phyloP scores from a whole-genome alignment of 2,797 vertebrate genomes.

The Manis pentadactyla region DNA sequence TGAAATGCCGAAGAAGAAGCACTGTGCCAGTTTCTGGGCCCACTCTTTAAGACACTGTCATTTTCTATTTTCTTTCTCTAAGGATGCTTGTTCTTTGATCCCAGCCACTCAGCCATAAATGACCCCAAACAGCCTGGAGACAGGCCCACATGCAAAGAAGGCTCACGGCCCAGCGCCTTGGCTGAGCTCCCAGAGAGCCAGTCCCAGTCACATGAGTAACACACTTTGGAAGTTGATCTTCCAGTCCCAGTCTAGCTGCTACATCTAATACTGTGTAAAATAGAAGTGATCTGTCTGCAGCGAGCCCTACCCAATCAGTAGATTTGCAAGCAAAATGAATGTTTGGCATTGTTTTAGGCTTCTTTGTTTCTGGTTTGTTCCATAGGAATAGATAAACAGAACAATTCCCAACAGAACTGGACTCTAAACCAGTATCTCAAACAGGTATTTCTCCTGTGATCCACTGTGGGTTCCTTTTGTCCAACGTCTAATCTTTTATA shows the following conservation, averaged over 20 bases:
- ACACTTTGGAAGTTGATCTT: neutral
- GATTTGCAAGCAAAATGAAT: neutral
- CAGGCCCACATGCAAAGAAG: neutral
- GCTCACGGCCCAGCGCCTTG: neutral
- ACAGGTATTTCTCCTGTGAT: neutral
- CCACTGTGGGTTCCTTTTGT: neutral
- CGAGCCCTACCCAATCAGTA: neutral
- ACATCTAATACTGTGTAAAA: neutral
- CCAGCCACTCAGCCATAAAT: neutral
- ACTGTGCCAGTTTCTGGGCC: neutral
- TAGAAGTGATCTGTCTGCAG: neutral
- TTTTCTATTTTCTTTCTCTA: neutral
- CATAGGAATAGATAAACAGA: neutral
- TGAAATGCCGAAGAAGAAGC: neutral
- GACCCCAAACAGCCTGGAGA: neutral
- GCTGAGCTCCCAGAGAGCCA: neutral
- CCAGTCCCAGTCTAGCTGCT: neutral
- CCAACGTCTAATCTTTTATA: neutral
- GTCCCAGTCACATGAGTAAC: neutral
- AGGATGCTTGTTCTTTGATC: neutral
- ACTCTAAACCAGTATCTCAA: neutral
- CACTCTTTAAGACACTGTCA: neutral
- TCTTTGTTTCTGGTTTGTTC: neutral
- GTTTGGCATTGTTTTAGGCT: neutral
- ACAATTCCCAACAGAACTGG: neutral